Conservation (phyloP, 2,797 vertebrate genomes). For the Hyperoplus lanceolatus region DNA sequence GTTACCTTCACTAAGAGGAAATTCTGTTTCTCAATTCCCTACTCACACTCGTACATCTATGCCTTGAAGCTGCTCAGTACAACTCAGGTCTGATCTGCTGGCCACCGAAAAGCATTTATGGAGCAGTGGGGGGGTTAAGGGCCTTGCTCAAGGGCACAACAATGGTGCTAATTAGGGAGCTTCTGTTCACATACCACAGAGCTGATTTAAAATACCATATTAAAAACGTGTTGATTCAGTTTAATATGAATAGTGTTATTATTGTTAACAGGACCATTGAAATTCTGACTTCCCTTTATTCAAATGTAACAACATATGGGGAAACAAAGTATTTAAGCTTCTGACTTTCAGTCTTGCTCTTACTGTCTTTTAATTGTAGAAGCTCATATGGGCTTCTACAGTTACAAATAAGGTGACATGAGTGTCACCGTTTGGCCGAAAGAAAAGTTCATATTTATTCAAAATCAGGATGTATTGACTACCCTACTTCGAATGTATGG, state of each 20-base stretch:
- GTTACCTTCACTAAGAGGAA: background rate
- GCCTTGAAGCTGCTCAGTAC: constrained; percentile 10
- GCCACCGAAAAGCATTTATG: background rate
- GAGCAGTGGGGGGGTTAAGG: background rate
- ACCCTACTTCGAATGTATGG: background rate
- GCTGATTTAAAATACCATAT: background rate
- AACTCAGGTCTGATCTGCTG: background rate
- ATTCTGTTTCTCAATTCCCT: background rate
- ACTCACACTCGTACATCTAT: background rate
- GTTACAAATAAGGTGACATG: background rate
- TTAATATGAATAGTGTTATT: background rate
- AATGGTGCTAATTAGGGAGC: background rate
- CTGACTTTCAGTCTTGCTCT: background rate
- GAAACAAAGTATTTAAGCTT: background rate
- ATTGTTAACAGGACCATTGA: background rate
- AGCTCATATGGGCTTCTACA: background rate
- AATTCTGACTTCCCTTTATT: background rate
- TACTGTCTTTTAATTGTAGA: background rate
- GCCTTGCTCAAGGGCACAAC: background rate
- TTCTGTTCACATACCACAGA: background rate
- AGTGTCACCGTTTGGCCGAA: background rate
- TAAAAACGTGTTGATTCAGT: background rate
- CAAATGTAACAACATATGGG: background rate
- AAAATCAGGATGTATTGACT: too few species aligned
- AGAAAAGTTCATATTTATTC: background rate